Base-by-base conservation (phyloP, 2,797 vertebrate species). In the Squalus acanthias region DNA sequence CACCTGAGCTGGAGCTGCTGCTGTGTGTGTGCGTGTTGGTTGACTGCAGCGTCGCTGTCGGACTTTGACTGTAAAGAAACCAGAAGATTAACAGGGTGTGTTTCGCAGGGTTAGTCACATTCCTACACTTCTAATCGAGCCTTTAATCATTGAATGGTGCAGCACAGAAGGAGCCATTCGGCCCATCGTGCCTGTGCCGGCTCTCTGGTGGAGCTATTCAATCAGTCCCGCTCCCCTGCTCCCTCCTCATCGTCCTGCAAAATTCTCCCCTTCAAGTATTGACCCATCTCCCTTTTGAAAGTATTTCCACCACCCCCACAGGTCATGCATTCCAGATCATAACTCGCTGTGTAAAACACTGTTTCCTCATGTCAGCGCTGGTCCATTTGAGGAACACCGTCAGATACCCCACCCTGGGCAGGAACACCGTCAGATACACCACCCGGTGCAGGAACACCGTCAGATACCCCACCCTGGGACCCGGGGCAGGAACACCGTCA, bases 11-110 rank as follows among this genome's bases (percentile, higher is more conserved):
- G 94, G 99, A 99, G 98, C 99, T 99, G 98, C 99, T 99, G 97
- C 99, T 99, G 98, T 99, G 99, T 0, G 99, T 99, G 98, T 99
- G 99, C 0, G 99, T 99, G 97, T 98, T 99, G 97, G 99, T 99
- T 7, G 99, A 99, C 98, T 99, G 99, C 57, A 99, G 98, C 0
- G 99, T 99, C 97, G 99, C 98, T 0, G 99, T 99, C 57, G 99
- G 99, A 96, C 99, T 99, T 98, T 99, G 99, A 96, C 99, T 99
- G 97, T 2, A 96, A 96, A 96, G 96, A n/a, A 93, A 93, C 1
- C 91, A 93, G 63, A 93, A 69, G 82, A 22, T 85, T 50, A 85
- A 9, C 46, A 85, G 46, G 8, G 20, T 85, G 17, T 50, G 82
- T 85, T 50, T 50, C 46, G 20, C 82, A 5, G n/a, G 1, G 15